A percentile compares a stretch with the other conserved stretches of the same genome.
phyloP scores from a whole-genome alignment of 2,888 invertebrate genomes.

The Mythimna vitellina region DNA sequence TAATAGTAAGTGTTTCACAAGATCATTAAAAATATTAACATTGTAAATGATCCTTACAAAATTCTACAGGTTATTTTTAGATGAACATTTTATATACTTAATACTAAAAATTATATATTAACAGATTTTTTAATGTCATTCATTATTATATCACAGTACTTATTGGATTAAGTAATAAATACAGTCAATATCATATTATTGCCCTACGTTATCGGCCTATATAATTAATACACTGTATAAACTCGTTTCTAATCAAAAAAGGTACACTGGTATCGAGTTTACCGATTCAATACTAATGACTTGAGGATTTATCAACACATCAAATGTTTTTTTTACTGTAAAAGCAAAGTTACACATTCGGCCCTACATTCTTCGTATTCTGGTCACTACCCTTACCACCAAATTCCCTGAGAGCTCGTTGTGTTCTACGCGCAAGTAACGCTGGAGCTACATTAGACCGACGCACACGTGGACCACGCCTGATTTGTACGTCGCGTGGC shows the following conservation, averaged over 20 bases:
- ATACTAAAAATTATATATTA: conserved; percentile 62
- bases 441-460: too few relatives aligned
- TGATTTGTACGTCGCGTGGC: too few relatives aligned
- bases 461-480: too few relatives aligned
- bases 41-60: conserved; percentile 63
- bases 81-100: conserved; percentile 63
- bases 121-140: conserved; percentile 73
- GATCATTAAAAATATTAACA: conserved; percentile 53
- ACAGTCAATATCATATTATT: conserved; percentile 68
- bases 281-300: conserved; percentile 38
- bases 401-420: too few relatives aligned
- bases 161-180: conserved; percentile 69
- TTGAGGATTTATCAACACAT: neutral
- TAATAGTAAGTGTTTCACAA: conserved; percentile 53
- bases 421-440: too few relatives aligned
- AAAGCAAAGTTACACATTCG: neutral
- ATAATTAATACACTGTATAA: conserved; percentile 38
- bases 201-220: conserved; percentile 42
- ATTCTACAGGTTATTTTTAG: conserved; percentile 59
- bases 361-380: neutral
- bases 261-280: conserved; percentile 38
- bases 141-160: conserved; percentile 74
- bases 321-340: neutral
- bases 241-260: conserved; percentile 26
- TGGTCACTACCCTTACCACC: neutral